A percentile compares a stretch with the other conserved stretches of the same genome.
Conservation (phyloP, 2,888 invertebrate genomes). For the Caenorhabditis zanzibari region DNA sequence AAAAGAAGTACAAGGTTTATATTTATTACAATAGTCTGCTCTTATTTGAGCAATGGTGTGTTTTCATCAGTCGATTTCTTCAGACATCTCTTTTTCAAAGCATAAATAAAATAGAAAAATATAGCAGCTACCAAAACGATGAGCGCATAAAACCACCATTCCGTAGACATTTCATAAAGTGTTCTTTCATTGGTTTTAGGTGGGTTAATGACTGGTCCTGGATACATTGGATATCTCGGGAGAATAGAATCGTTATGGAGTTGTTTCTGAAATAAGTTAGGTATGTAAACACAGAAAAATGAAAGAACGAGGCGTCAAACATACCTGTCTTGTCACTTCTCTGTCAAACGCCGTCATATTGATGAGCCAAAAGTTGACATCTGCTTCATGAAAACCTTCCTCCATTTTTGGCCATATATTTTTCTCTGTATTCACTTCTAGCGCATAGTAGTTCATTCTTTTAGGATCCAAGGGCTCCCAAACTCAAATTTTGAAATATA, state of each 20-base stretch:
- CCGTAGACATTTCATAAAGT: neutral
- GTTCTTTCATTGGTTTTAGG: neutral
- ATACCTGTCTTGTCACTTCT: constrained; percentile 42
- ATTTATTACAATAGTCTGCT: no score
- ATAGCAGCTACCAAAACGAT: neutral
- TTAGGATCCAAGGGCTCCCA: constrained; percentile 42
- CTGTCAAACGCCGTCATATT: constrained; percentile 62
- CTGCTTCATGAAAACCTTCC: constrained; percentile 49
- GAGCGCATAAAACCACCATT: neutral
- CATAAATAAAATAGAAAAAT: neutral
- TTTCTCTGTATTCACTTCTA: constrained; percentile 46
- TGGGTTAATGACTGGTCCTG: constrained; percentile 43
- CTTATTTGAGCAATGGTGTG: neutral
- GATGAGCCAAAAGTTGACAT: constrained; percentile 62
- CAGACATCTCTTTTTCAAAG: neutral
- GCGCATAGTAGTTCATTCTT: constrained; percentile 55
- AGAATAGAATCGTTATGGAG: neutral
- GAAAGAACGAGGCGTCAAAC: no score
- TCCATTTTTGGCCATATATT: constrained; percentile 50
- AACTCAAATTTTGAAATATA: constrained; percentile 20
- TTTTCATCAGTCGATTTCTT: neutral
- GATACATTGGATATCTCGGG: constrained; percentile 30
- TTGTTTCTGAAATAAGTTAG: constrained; percentile 22
- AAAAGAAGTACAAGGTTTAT: no score
- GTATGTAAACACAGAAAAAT: no score